Base-by-base conservation (phyloP, 1,140 invertebrate species). In the Zaprionus inermis region DNA sequence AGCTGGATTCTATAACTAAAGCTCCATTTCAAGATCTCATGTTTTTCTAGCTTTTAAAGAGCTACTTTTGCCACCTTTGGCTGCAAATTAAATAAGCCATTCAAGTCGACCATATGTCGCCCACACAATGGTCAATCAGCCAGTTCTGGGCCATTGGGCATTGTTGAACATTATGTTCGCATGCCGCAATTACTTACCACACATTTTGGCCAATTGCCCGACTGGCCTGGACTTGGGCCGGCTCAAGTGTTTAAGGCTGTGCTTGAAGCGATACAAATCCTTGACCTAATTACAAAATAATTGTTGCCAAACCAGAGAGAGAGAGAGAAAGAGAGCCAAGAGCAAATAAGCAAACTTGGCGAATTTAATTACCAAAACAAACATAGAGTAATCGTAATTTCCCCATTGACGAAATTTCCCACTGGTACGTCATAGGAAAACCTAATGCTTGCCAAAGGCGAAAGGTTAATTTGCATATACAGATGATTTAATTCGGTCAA, bases 281-380 rank as follows among this genome's bases (percentile, higher is more conserved):
- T 89, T 89, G 84, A 89, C 84, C 84, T 76, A 84, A 89, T 89
- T 89, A 89, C 84, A 65, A 89, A 79, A 89, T 89, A 89, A 89
- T 90, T 89, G 84, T 90, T 89, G 74, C 60, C 78, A 81, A 80
- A 80, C 61, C 51, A 24, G 63, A 41, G 44, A 54, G 28, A 59
- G 18, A 55, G 44, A 66, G 34, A 18, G 44, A 58, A 22, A 61
- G 4, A 24, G 14, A 44, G 5, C 36, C 16, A 20, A 61, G 14
- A 44, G 38, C n/a, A 63, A 56, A 38, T 38, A 36, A 20, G 68
- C 51, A 61, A 56, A 88, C 76, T 83, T 76, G 59, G 36, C 60
- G 73, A 84, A 90, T 84, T 78, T 59, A 90, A 89, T 89, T 89
- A 89, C 78, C 78, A 89, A 89, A 89, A 89, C 84, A 89, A 89